Evolutionary conservation across 2,888 invertebrate species (phyloP).

Genomic region (Harpalus rufipes): DNA sequence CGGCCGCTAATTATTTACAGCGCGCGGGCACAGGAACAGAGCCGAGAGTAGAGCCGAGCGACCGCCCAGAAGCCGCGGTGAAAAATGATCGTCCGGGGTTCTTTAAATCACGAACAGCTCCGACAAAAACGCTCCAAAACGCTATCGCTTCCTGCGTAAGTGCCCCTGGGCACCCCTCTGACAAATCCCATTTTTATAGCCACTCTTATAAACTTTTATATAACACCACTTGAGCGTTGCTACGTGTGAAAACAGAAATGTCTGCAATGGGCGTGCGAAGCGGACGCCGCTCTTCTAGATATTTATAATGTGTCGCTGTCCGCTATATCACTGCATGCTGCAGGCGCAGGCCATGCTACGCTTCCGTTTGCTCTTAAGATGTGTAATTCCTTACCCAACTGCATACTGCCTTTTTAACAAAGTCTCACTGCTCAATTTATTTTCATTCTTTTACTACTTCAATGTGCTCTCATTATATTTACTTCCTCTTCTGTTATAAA

Average conservation of each 20-base stretch:
- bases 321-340: conserved; percentile 16
- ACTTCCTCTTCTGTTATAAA: too few relatives aligned
- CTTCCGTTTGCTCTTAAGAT: not conserved
- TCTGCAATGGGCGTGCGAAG: conserved; percentile 25
- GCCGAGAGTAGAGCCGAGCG: not conserved
- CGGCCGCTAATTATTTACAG: conserved; percentile 65
- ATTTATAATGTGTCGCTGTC: conserved; percentile 34
- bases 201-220: conserved; percentile 63
- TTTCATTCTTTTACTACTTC: not conserved
- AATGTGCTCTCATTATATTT: not conserved
- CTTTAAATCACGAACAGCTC: conserved; percentile 62
- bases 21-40: conserved; percentile 14
- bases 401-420: not conserved
- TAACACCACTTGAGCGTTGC: conserved; percentile 48
- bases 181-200: conserved; percentile 63
- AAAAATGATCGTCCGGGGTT: conserved; percentile 65
- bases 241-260: conserved; percentile 47
- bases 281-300: not conserved
- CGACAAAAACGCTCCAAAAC: conserved; percentile 56
- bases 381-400: not conserved
- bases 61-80: conserved; percentile 33
- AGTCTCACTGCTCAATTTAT: not conserved
- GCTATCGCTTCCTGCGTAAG: conserved; percentile 61
- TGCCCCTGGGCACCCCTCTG: conserved; percentile 44
- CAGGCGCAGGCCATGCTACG: not conserved